Conservation (phyloP, 2,113 vertebrate genomes). For the Urocitellus parryii region DNA sequence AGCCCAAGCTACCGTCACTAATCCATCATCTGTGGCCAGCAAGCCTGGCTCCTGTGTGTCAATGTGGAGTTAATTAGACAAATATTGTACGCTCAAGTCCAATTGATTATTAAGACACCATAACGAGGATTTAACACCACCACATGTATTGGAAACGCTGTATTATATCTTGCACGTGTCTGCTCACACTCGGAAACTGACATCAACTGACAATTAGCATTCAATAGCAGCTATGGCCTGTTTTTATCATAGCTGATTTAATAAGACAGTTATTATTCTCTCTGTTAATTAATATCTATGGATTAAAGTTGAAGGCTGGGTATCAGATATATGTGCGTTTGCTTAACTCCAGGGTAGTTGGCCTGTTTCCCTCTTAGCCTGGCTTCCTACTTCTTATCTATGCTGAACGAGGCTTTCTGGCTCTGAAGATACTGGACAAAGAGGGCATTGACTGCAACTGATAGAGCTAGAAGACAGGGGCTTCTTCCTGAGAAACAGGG, state of each 20-base stretch:
- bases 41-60: constrained; percentile 82
- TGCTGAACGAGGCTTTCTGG: neutral
- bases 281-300: constrained; percentile 87
- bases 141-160: constrained; percentile 74
- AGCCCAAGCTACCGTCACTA: constrained; percentile 83
- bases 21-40: constrained; percentile 87
- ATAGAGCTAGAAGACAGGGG: accelerated
- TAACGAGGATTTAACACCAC: constrained; percentile 74
- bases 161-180: constrained; percentile 80
- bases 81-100: constrained; percentile 86
- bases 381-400: neutral
- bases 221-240: constrained; percentile 82
- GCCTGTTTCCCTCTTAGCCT: neutral
- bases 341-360: neutral
- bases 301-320: constrained; percentile 82
- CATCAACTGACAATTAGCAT: constrained; percentile 85
- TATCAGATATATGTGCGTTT: neutral
- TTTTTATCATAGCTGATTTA: constrained; percentile 87
- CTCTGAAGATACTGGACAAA: neutral
- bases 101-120: constrained; percentile 88
- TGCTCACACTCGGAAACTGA: constrained; percentile 78
- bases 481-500: neutral
- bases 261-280: constrained; percentile 85
- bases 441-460: neutral
- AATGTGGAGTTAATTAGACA: constrained; percentile 90